These are phyloP conservation scores for Caenorhabditis afra DNA, from an alignment of 2,888 invertebrate species.

Conservation along the genomic window DNA sequence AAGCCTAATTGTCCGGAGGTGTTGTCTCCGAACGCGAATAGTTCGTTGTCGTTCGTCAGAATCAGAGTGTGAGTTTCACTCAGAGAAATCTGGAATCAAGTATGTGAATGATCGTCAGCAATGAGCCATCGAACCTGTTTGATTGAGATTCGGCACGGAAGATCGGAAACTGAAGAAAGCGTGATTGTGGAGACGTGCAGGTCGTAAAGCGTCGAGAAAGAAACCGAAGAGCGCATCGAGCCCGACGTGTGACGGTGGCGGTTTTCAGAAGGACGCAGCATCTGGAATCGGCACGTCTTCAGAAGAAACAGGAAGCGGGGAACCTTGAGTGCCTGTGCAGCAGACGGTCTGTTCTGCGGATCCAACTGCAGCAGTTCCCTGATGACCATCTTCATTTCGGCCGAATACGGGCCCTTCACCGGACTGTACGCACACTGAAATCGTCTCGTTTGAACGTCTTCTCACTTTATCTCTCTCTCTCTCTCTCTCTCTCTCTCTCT, in stretches of 20 bases:
- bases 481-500: too few relatives aligned
- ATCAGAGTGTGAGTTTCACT: constrained; percentile 84
- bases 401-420: constrained; percentile 85
- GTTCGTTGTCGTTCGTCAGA: constrained; percentile 84
- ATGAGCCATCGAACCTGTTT: constrained; percentile 80
- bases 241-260: constrained; percentile 48
- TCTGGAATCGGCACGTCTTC: constrained; percentile 38
- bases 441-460: too few relatives aligned
- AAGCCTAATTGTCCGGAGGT: constrained; percentile 85
- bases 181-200: constrained; percentile 71
- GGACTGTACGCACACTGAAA: constrained; percentile 85
- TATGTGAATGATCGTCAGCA: too few relatives aligned
- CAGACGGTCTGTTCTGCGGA: constrained; percentile 85
- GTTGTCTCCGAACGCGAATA: constrained; percentile 87
- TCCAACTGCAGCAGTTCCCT: constrained; percentile 85
- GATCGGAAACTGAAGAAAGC: constrained; percentile 64
- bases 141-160: constrained; percentile 84
- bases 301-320: too few relatives aligned
- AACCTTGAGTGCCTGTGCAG: constrained; percentile 79
- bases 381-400: constrained; percentile 85
- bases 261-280: constrained; percentile 64
- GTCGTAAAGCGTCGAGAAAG: constrained; percentile 74
- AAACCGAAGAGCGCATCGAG: constrained; percentile 51
- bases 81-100: constrained; percentile 82
- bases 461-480: too few relatives aligned